Evolutionary conservation across 2,113 vertebrate genomes (phyloP), one percentile per base, ranked within the genome.

Genomic region (Dicaeum eximium): DNA sequence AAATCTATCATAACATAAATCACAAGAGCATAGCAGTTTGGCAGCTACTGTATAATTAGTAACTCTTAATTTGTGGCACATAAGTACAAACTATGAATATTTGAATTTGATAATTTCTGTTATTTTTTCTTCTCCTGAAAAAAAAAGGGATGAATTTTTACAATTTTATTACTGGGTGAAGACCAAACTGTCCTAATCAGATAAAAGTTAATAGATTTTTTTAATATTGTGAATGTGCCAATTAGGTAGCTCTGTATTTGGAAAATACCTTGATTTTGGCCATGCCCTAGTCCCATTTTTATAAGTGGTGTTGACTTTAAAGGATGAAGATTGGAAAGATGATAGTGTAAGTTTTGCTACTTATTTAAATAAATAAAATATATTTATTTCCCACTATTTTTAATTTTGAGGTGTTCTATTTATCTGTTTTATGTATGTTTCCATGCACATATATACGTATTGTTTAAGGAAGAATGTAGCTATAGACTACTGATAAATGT

Each of bases 1-100:
- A 93, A 93, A 93, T 97, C 61, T 94, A 19, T 81, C 74, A 58
- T 93, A 91, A 71, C 30, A 85, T 70, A 81, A 82, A 75, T 86
- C 53, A 72, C 61, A 95, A 80, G 33, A 79, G 62, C 17, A 20
- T 67, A 92, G n/a, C 57, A 92, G 47, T 95, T 88, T 86, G 45
- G 53, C 72, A 78, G 50, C 60, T 91, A 51, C n/a, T 65, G 24
- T 83, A 25, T 92, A 91, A 73, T 95, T 94, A 75, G 13, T 83
- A 79, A 69, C n/a, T 58, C 61, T 93, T 82, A 48, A 71, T 95
- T 91, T 97, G 31, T 33, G 7, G 40, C 19, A 48, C 60, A 84
- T 87, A 40, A 56, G 65, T 80, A 47, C n/a, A 81, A 67, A 15
- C 44, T 90, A 15, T 42, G 33, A 50, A 48, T 87, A 79, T 74